Conservation (phyloP, 1,140 invertebrate species). For the Scaptomyza pallida region DNA sequence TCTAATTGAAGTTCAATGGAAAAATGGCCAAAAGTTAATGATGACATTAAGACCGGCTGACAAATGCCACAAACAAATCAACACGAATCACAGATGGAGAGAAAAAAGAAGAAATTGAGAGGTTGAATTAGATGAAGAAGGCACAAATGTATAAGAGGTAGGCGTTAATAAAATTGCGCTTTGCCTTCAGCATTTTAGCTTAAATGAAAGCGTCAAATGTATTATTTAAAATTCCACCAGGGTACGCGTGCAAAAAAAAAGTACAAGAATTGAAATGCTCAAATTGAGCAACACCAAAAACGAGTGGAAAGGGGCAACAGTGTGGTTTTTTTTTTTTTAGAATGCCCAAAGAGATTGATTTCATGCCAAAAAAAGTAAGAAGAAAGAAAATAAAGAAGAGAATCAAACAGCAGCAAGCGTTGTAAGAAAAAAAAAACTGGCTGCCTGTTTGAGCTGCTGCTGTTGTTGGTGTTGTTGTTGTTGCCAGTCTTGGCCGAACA, state of each 20-base stretch:
- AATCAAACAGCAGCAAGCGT: conserved; percentile 2
- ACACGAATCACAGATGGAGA: conserved; percentile 10
- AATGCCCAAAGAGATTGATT: conserved; percentile 63
- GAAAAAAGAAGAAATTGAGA: background rate
- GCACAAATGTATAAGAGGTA: conserved; percentile 38
- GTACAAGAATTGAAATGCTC: conserved; percentile 45
- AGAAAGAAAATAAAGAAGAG: conserved; percentile 23
- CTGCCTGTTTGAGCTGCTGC: conserved; percentile 21
- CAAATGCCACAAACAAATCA: conserved; percentile 16
- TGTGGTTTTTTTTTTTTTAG: conserved; percentile 6
- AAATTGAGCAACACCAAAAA: conserved; percentile 30
- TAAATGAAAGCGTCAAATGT: conserved; percentile 71
- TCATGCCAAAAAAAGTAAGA: conserved; percentile 50
- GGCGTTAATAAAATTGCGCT: conserved; percentile 48
- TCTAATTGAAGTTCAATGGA: conserved; percentile 72
- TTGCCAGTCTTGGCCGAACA: conserved; percentile 19
- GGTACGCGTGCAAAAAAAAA: conserved; percentile 34
- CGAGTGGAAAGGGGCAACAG: background rate
- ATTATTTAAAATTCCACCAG: conserved; percentile 67
- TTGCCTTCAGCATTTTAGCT: conserved; percentile 51
- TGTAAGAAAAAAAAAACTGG: conserved; percentile 17
- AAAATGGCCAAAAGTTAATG: conserved; percentile 62
- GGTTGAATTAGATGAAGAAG: conserved; percentile 2
- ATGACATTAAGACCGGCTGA: conserved; percentile 55
- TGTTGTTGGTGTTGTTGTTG: conserved; percentile 15